These are phyloP conservation scores for Squalus acanthias DNA, from an alignment of 2,797 vertebrate species.

Conservation along the genomic window DNA sequence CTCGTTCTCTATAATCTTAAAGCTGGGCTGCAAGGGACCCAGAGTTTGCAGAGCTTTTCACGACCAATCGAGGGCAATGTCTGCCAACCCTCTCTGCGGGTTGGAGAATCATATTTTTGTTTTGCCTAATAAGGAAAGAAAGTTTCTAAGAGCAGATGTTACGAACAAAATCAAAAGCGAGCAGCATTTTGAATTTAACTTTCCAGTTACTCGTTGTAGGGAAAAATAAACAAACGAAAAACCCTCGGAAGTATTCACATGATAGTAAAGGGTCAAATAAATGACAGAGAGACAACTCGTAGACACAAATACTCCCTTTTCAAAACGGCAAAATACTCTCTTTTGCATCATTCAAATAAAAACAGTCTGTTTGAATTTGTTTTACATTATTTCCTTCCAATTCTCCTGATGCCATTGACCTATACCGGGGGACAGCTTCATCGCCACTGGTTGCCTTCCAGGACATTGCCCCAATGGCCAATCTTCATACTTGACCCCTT, in stretches of 20 bases:
- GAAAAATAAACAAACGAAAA: neutral
- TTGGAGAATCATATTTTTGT: neutral
- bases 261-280: neutral
- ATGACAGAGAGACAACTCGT: neutral
- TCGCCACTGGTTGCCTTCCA: neutral
- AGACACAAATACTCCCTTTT: neutral
- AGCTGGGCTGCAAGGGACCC: neutral
- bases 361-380: neutral
- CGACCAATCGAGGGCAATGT: neutral
- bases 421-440: neutral
- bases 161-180: neutral
- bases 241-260: neutral
- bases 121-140: neutral
- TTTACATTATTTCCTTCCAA: too few species aligned
- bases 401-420: neutral
- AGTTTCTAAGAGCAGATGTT: neutral
- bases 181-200: neutral
- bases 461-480: neutral
- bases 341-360: neutral
- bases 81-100: neutral
- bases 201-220: neutral
- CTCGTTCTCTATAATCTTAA: neutral
- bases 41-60: neutral
- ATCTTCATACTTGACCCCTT: neutral
- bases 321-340: neutral